These are phyloP conservation scores for Psococerastis gibbosa DNA, from an alignment of 2,888 invertebrate species.

Conservation along the genomic window DNA sequence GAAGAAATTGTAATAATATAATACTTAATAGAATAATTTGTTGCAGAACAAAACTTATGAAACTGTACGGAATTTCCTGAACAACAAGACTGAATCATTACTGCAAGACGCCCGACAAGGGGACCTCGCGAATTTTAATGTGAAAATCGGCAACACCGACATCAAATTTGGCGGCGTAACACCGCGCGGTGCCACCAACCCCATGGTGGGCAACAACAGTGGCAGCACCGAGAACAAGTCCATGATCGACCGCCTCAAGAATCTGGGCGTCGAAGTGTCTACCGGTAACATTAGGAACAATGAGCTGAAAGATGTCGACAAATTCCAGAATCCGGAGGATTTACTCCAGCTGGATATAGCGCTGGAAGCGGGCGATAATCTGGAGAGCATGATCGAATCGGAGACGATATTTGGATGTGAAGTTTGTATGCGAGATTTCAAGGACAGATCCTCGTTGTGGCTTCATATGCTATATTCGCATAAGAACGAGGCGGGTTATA, in stretches of 20 bases:
- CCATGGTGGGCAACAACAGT: not conserved
- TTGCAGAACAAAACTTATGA: slow-evolving; percentile 7
- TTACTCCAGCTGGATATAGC: slow-evolving; percentile 5
- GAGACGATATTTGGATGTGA: slow-evolving; percentile 30
- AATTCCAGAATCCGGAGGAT: slow-evolving; percentile 7
- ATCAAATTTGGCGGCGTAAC: slow-evolving; percentile 4
- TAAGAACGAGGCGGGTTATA: slow-evolving; percentile 30
- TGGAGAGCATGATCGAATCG: slow-evolving; percentile 25
- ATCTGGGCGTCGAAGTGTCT: slow-evolving; percentile 6
- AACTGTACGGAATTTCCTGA: slow-evolving; percentile 7
- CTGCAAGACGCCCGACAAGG: slow-evolving; percentile 7
- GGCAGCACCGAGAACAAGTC: slow-evolving; percentile 2
- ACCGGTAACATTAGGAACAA: slow-evolving; percentile 7
- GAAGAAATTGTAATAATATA: too few species aligned
- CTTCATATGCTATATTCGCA: slow-evolving; percentile 34
- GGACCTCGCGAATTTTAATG: slow-evolving; percentile 6
- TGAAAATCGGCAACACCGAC: slow-evolving; percentile 9
- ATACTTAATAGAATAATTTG: too few species aligned
- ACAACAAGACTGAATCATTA: slow-evolving; percentile 7
- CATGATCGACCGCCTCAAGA: slow-evolving; percentile 7
- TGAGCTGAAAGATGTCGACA: not conserved
- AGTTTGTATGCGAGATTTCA: slow-evolving; percentile 29
- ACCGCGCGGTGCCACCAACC: not conserved
- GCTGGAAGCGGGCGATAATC: slow-evolving; percentile 5
- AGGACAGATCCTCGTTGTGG: slow-evolving; percentile 32